A percentile compares a stretch with the other conserved stretches of the same genome.
These are phyloP conservation scores for Passer domesticus DNA, from an alignment of 2,113 vertebrate species.

Conservation along the genomic window DNA sequence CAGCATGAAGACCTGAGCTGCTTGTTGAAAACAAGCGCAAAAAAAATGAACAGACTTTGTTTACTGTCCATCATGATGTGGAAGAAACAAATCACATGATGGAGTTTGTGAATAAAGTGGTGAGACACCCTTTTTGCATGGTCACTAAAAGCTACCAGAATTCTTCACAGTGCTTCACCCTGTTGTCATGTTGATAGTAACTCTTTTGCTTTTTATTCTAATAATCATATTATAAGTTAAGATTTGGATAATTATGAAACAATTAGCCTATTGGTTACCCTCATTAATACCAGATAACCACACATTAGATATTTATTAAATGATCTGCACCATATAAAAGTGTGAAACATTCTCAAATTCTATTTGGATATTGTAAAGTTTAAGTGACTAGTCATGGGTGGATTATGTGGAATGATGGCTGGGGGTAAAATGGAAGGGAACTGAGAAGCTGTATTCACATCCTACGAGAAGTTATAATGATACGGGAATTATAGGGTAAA, in stretches of 20 bases:
- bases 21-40: neutral
- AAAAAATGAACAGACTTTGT: neutral
- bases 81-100: neutral
- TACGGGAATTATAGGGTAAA: fast-evolving
- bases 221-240: neutral
- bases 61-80: neutral
- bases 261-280: neutral
- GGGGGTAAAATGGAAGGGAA: neutral
- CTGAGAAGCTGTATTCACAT: neutral
- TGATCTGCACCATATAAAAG: neutral
- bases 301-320: neutral
- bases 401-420: neutral
- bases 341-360: neutral
- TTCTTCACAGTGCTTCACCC: neutral
- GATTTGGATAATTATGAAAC: neutral
- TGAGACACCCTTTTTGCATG: neutral
- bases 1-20: fast-evolving
- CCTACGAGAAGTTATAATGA: neutral
- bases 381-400: neutral
- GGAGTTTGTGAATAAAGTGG: neutral
- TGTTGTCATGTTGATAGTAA: neutral
- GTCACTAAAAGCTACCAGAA: neutral
- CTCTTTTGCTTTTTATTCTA: neutral
- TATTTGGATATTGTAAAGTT: neutral
- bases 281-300: neutral